These are phyloP conservation scores for Megastigmus dorsalis DNA, from an alignment of 2,888 invertebrate species.

Conservation along the genomic window DNA sequence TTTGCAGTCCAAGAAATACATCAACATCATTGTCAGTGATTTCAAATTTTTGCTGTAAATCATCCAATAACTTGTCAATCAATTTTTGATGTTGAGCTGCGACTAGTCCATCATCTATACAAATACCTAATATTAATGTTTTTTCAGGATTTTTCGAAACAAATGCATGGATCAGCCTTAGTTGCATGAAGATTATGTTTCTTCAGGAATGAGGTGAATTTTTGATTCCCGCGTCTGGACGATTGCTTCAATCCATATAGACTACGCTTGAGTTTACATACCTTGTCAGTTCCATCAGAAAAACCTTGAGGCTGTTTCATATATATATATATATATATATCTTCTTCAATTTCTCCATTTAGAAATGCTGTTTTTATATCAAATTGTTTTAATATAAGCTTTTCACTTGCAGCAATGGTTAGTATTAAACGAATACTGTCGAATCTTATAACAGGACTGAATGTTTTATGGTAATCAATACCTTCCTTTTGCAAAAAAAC, in stretches of 20 bases:
- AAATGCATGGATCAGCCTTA: conserved; percentile 59
- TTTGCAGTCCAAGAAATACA: conserved; percentile 40
- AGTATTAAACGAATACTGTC: conserved; percentile 58
- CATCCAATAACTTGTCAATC: background rate
- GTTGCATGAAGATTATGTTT: too few relatives aligned
- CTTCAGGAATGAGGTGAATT: conserved; percentile 47
- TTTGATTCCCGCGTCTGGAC: conserved; percentile 60
- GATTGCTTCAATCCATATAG: conserved; percentile 63
- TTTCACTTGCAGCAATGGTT: conserved; percentile 59
- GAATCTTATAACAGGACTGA: conserved; percentile 61
- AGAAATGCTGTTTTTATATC: conserved; percentile 59
- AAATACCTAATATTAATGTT: conserved; percentile 9
- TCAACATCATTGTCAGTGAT: background rate
- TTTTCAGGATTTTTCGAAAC: background rate
- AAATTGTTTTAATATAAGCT: conserved; percentile 59
- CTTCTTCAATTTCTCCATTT: conserved; percentile 57
- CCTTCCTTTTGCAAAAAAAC: conserved; percentile 60
- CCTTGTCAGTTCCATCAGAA: conserved; percentile 50
- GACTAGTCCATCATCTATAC: conserved; percentile 44
- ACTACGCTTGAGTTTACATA: conserved; percentile 59
- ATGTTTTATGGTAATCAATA: conserved; percentile 61
- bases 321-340: conserved; percentile 58
- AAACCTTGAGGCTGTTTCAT: conserved; percentile 60
- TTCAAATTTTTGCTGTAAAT: background rate
- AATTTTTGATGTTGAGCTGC: background rate